Evolutionary conservation across 1,140 invertebrate genomes (phyloP), one percentile per base, ranked within the genome.

Genomic region (Drosophila mojavensis): DNA sequence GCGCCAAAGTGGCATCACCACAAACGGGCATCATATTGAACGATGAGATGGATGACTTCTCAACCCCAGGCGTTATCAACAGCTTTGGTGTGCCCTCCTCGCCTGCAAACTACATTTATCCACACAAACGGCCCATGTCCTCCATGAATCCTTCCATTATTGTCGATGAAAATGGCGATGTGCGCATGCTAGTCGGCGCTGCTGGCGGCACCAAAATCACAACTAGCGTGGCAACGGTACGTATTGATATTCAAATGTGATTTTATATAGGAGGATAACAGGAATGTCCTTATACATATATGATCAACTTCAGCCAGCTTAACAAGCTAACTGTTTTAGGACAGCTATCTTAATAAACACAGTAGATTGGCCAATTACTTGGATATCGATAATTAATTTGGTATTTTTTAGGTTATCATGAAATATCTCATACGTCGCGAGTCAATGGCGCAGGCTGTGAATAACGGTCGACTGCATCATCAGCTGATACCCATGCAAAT

Each of bases 41-140:
- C 93, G 96, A 97, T 91, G 96, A 96, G 65, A 99, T 99, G 98
- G 97, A 99, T 91, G 98, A 99, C 91, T 99, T 99, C 93, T 97
- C 97, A 0, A 95, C 96, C 1, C 96, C 97, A 0, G 95, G 95
- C 4, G 94, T 95, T 70, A 93, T 94, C 9, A 99, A 97, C 93
- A 95, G 94, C 74, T 98, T 97, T 88, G 96, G 95, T 0, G 76
- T 99, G 20, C 95, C 96, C 10, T 95, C 97, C 0, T 97, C 96
- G 4, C 94, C 94, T 1, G 95, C 95, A 13, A 99, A 99, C 93
- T 96, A 95, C 78, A 97, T 99, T 51, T 91, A 93, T 58, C 95
- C 96, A 4, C 95, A 96, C 9, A 99, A 99, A 92, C 93, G 97
- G n/a, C 97, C 98, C 0, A 92, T 99, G 72, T 99, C 98, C 0